Conservation (phyloP, 1,140 invertebrate species). For the Heliconius hermathena region DNA sequence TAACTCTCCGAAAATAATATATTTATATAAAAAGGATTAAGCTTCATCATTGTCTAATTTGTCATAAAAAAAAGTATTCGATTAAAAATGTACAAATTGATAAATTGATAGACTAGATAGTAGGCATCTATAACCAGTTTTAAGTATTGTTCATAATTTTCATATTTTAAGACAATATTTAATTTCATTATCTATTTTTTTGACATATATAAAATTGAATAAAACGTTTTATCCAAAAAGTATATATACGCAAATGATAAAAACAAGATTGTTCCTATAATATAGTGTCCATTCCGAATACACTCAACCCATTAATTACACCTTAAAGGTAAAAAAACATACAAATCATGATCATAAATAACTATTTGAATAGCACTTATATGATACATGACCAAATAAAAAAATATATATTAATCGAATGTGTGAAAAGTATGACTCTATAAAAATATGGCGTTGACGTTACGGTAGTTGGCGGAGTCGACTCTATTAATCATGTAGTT, state of each 20-base stretch:
- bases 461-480: conserved; percentile 34
- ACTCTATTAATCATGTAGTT: conserved; percentile 69
- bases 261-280: not conserved
- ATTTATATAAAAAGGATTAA: too few species aligned
- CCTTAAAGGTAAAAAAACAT: conserved; percentile 7
- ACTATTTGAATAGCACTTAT: conserved; percentile 13
- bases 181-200: not conserved
- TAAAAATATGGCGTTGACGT: conserved; percentile 42
- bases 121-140: too few species aligned
- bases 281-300: not conserved
- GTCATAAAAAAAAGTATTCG: too few species aligned
- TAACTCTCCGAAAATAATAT: too few species aligned
- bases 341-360: conserved; percentile 14
- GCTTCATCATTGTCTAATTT: too few species aligned
- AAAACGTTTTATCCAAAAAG: not conserved
- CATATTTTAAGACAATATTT: not conserved
- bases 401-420: conserved; percentile 44
- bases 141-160: not conserved
- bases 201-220: not conserved
- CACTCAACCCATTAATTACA: conserved; percentile 7
- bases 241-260: not conserved
- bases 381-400: conserved; percentile 35
- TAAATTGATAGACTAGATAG: too few species aligned
- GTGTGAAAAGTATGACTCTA: conserved; percentile 51
- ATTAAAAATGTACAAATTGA: too few species aligned